Evolutionary conservation across 37 sponge, comb jelly and placozoan genomes (phyloP).

Genomic region (Eunapius fragilis): DNA sequence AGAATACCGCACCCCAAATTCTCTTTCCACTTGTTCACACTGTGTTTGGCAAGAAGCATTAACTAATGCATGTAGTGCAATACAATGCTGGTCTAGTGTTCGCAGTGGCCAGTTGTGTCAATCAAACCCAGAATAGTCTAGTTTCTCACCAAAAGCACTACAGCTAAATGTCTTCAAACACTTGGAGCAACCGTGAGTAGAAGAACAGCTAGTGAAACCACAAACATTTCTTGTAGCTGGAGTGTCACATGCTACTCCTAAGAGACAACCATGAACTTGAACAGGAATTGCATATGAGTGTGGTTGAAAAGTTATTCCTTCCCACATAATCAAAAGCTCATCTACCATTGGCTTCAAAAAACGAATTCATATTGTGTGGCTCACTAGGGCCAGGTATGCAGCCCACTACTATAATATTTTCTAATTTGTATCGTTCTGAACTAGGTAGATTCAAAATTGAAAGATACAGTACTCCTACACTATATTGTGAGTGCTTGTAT

Average conservation of each 20-base stretch:
- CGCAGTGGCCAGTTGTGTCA: slow-evolving; percentile 10
- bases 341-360: slow-evolving; percentile 29
- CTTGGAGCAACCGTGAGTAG: slow-evolving; percentile 34
- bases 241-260: slow-evolving; percentile 40
- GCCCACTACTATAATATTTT: slow-evolving; percentile 26
- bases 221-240: slow-evolving; percentile 57
- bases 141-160: slow-evolving; percentile 36
- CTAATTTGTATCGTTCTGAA: slow-evolving; percentile 8
- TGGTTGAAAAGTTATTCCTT: neutral
- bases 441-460: slow-evolving; percentile 33
- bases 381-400: slow-evolving; percentile 34
- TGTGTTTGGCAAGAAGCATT: slow-evolving; percentile 7
- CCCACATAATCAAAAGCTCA: slow-evolving; percentile 28
- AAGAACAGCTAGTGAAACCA: slow-evolving; percentile 42
- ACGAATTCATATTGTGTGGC: slow-evolving; percentile 17
- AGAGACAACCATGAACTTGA: slow-evolving; percentile 4
- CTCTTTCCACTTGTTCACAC: slow-evolving; percentile 2
- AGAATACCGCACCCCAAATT: slow-evolving; percentile 40
- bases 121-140: slow-evolving; percentile 40
- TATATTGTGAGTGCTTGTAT: slow-evolving; percentile 18
- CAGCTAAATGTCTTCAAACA: slow-evolving; percentile 30
- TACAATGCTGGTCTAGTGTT: slow-evolving; percentile 1
- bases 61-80: neutral
- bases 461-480: slow-evolving; percentile 31
- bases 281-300: neutral